Base-by-base conservation (phyloP, 1,140 invertebrate genomes). In the Apis cerana region DNA sequence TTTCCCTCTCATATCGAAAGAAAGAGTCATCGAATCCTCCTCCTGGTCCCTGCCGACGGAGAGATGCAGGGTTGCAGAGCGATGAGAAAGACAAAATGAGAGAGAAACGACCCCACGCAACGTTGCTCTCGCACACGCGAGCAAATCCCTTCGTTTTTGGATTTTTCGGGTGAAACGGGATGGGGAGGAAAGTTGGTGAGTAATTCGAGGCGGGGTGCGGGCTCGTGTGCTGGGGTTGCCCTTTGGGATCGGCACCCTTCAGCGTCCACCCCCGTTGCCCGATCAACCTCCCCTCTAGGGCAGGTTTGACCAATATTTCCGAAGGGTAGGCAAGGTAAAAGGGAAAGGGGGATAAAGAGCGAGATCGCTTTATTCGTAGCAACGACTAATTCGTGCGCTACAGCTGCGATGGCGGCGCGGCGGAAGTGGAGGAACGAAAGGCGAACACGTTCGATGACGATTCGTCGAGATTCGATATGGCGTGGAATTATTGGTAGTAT, bases 141-240 rank as follows among this genome's bases (percentile, higher is more conserved):
- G 78, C 85, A 76, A 85, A 86, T 86, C 85, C 87, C 82, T 85
- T 86, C 71, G 75, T 89, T 86, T 89, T 88, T 80, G 87, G 85
- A 85, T 89, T 87, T 89, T 89, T 52, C 74, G 87, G 87, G 85
- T 88, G 85, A 87, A 89, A 87, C 85, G 80, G 86, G 58, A 85
- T 50, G 62, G 84, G 33, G 33, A 43, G 33, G 33, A 43, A 43
- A 7, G 33, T 52, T 72, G 83, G 85, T 88, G 88, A 89, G 87
- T 89, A 89, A 89, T 89, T 89, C 87, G 88, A 87, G 74, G 80
- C 79, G 76, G 85, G 78, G 68, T 82, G 81, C 59, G 72, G 33
- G 61, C 82, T 65, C 50, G 62, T 68, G 61, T 84, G 72, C 69
- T 80, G 75, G 59, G 75, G 43, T 85, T 85, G 84, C 75, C 75